Percentiles rank a stretch among this genome's conserved stretches.
phyloP scores from a whole-genome alignment of 2,113 vertebrate species.

The Apodemus sylvaticus region DNA sequence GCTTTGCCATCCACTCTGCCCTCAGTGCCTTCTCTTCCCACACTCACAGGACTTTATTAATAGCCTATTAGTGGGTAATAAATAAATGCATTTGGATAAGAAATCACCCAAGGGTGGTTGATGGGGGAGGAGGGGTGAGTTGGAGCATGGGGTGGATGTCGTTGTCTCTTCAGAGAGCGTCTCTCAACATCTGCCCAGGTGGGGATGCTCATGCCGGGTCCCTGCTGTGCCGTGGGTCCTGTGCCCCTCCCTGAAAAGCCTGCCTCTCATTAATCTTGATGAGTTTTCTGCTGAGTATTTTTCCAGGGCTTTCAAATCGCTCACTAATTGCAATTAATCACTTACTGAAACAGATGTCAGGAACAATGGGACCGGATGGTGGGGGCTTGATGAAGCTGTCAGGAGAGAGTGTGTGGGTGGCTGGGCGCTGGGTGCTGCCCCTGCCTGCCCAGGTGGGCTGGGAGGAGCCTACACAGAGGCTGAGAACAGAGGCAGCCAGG shows the following conservation, averaged over 20 bases:
- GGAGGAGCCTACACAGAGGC: rapidly evolving
- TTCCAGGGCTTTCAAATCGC: slow-evolving; percentile 96
- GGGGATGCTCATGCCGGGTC: slow-evolving; percentile 52
- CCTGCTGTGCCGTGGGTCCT: slow-evolving; percentile 55
- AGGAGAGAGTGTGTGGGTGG: slow-evolving; percentile 81
- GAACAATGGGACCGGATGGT: slow-evolving; percentile 93
- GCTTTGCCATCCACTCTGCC: slow-evolving; percentile 80
- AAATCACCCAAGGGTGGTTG: slow-evolving; percentile 74
- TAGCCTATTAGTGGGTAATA: slow-evolving; percentile 84
- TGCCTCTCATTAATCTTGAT: slow-evolving; percentile 97
- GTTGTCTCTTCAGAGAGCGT: background rate
- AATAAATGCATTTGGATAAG: slow-evolving; percentile 78
- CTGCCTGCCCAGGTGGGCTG: slow-evolving; percentile 61
- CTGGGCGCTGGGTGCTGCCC: slow-evolving; percentile 74
- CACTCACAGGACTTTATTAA: slow-evolving; percentile 83
- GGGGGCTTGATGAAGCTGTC: slow-evolving; percentile 92
- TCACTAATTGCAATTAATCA: slow-evolving; percentile 99
- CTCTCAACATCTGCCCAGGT: slow-evolving; percentile 55
- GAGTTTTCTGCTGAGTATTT: slow-evolving; percentile 96
- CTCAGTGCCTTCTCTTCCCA: slow-evolving; percentile 79
- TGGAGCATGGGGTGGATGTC: background rate
- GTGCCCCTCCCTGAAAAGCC: slow-evolving; percentile 89
- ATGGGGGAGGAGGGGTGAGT: background rate
- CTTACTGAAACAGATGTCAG: slow-evolving; percentile 98
- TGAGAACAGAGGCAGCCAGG: too few species aligned